Conservation (phyloP, 2,888 invertebrate genomes). For the Antitype chi region DNA sequence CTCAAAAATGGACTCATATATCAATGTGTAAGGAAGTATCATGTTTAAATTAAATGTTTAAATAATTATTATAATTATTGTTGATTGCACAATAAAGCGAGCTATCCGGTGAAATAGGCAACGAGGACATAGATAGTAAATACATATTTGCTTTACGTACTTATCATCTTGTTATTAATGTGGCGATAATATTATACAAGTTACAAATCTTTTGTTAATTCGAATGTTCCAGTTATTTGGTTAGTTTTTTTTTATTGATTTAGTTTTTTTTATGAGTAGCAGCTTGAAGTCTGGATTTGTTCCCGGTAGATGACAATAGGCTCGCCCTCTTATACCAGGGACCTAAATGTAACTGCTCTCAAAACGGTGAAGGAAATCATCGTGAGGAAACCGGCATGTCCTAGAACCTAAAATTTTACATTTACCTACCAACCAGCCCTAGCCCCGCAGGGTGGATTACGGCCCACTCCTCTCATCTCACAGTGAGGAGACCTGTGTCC, state of each 20-base stretch:
- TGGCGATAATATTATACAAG: neutral
- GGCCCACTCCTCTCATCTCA: no score
- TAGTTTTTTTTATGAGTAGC: neutral
- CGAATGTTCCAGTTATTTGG: neutral
- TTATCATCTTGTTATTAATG: slow-evolving; percentile 20
- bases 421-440: no score
- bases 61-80: slow-evolving; percentile 15
- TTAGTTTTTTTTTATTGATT: neutral
- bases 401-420: no score
- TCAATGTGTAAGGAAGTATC: neutral
- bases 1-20: neutral
- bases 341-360: neutral
- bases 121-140: slow-evolving; percentile 46
- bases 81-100: neutral
- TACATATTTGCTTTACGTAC: neutral
- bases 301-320: no score
- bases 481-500: no score
- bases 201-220: neutral
- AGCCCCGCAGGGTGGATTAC: no score
- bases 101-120: slow-evolving; percentile 37
- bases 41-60: slow-evolving; percentile 6
- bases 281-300: no score
- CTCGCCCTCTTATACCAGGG: neutral
- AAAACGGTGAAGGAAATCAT: no score
- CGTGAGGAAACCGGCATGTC: no score